A percentile compares a stretch with the other conserved stretches of the same genome.
Evolutionary conservation across 2,113 vertebrate species (phyloP).

Genomic region (Crotophaga sulcirostris): DNA sequence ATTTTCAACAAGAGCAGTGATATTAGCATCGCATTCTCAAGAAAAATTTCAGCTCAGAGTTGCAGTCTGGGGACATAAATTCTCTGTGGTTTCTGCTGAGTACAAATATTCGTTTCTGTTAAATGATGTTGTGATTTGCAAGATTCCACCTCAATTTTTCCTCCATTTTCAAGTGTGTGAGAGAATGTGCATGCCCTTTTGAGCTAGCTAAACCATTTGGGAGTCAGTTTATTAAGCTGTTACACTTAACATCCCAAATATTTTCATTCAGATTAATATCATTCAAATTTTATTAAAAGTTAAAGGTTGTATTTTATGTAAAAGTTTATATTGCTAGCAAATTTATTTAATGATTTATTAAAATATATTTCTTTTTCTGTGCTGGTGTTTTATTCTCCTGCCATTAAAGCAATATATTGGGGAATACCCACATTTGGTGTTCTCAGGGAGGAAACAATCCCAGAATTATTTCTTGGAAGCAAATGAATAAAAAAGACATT

Average conservation of each 20-base stretch:
- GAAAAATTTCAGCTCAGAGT: neutral
- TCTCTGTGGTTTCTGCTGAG: neutral
- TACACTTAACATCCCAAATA: neutral
- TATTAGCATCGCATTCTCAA: neutral
- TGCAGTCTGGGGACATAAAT: neutral
- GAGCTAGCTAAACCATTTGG: neutral
- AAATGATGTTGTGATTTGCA: neutral
- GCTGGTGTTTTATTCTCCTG: slow-evolving; percentile 13
- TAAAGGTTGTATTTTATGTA: neutral
- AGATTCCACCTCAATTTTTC: neutral
- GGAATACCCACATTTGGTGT: neutral
- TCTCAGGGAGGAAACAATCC: neutral
- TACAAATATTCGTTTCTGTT: neutral
- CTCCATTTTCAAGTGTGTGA: neutral
- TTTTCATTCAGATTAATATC: neutral
- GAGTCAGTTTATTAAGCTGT: slow-evolving; percentile 21
- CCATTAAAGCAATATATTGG: neutral
- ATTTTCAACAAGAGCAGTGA: neutral
- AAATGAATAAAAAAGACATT: neutral
- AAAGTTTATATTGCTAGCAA: neutral
- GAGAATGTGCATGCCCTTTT: neutral
- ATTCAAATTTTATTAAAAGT: neutral
- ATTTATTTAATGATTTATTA: slow-evolving; percentile 51
- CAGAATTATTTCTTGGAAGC: neutral
- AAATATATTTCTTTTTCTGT: neutral